A percentile compares a stretch with the other conserved stretches of the same genome.
phyloP scores from a whole-genome alignment of 2,113 vertebrate genomes.

The Coryphaenoides rupestris region DNA sequence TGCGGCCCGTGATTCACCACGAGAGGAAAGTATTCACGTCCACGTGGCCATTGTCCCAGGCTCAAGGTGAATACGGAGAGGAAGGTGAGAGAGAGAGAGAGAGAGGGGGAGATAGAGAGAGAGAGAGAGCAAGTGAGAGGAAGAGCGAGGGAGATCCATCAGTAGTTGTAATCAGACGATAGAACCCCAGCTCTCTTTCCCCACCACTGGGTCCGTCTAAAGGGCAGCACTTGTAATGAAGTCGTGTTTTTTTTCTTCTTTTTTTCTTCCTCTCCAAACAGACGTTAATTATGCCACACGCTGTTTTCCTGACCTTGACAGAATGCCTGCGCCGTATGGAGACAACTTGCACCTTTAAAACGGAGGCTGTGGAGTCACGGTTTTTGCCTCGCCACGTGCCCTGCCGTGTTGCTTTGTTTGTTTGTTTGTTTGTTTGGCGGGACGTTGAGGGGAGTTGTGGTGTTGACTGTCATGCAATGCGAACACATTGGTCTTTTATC shows the following conservation, averaged over 20 bases:
- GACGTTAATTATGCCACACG: slow-evolving; percentile 33
- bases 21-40: too few relatives aligned
- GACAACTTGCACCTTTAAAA: slow-evolving; percentile 41
- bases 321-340: slow-evolving; percentile 59
- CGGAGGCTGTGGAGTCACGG: slow-evolving; percentile 32
- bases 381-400: too few relatives aligned
- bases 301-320: slow-evolving; percentile 53
- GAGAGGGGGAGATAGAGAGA: slow-evolving; percentile 19
- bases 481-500: too few relatives aligned
- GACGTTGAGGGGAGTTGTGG: too few relatives aligned
- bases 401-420: too few relatives aligned
- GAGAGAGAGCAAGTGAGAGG: slow-evolving; percentile 15
- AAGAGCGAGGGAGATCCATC: slow-evolving; percentile 19
- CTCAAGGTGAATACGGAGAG: too few relatives aligned
- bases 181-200: slow-evolving; percentile 16
- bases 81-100: slow-evolving; percentile 20
- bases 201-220: slow-evolving; percentile 2
- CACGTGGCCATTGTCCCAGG: too few relatives aligned
- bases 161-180: slow-evolving; percentile 39
- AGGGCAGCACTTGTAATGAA: slow-evolving; percentile 41
- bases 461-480: too few relatives aligned
- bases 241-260: slow-evolving; percentile 15
- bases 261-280: slow-evolving; percentile 2
- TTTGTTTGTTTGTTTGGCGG: too few relatives aligned
- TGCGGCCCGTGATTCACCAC: too few relatives aligned